A percentile compares a stretch with the other conserved stretches of the same genome.
Evolutionary conservation across 2,797 vertebrate species (phyloP).

Genomic region (Loriculus beryllinus): DNA sequence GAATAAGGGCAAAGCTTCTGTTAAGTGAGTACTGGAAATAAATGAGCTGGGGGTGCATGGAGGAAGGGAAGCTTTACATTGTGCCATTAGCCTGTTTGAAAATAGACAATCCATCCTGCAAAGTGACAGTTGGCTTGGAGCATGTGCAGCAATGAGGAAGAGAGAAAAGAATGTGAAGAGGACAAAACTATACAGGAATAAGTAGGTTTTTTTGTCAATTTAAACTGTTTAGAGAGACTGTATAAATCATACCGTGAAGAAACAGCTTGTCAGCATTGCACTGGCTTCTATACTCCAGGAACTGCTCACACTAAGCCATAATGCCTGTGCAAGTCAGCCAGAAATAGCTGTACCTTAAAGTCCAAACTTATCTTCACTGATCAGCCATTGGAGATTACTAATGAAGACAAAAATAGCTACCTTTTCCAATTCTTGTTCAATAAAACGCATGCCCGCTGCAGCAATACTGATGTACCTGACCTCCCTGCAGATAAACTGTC

Average conservation of each 20-base stretch:
- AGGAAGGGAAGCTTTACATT: neutral
- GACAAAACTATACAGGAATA: neutral
- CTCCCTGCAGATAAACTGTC: neutral
- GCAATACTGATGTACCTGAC: neutral
- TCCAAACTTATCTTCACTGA: neutral
- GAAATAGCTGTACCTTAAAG: neutral
- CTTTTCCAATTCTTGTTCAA: neutral
- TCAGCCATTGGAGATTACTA: neutral
- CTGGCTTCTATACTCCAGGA: neutral
- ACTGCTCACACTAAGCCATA: neutral
- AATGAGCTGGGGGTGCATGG: neutral
- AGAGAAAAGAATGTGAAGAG: neutral
- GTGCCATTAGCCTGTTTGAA: neutral
- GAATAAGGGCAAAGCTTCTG: neutral
- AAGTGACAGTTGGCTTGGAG: neutral
- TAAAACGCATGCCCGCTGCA: neutral
- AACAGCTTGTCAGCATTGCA: neutral
- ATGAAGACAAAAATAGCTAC: neutral
- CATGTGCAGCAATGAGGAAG: neutral
- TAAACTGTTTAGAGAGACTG: neutral
- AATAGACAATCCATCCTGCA: neutral
- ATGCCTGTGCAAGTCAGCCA: neutral
- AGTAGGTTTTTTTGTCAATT: neutral
- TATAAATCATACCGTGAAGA: neutral
- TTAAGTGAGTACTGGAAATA: neutral